These are phyloP conservation scores for Paramuricea clavata DNA, from an alignment of 92 coral and sea anemone species.

Conservation along the genomic window DNA sequence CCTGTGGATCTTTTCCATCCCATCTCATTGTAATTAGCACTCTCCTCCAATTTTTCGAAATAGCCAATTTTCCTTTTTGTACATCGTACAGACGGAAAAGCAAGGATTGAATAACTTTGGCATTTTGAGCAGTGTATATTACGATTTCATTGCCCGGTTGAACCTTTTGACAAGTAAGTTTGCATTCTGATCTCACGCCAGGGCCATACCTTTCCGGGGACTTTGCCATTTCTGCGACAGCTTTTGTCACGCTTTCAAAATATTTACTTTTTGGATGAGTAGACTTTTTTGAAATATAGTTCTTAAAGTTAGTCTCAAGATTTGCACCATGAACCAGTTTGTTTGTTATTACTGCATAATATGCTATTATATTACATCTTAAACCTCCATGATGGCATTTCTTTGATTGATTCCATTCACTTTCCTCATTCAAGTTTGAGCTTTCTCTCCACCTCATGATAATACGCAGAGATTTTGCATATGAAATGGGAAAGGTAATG, in stretches of 20 bases:
- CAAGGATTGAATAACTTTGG: conserved; percentile 7
- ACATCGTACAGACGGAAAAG: conserved; percentile 21
- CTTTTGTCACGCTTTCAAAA: background rate
- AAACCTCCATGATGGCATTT: background rate
- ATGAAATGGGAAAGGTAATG: conserved; percentile 8
- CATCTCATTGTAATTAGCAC: conserved; percentile 19
- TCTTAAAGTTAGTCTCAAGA: background rate
- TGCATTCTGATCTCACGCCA: conserved; percentile 3
- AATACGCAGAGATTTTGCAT: conserved; percentile 1
- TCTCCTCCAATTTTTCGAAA: conserved; percentile 6
- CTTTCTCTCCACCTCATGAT: background rate
- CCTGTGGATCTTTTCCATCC: conserved; percentile 27
- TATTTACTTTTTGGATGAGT: background rate
- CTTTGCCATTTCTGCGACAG: background rate
- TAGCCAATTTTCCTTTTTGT: background rate
- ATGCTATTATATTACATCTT: background rate
- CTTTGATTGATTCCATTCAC: background rate
- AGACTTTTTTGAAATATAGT: background rate
- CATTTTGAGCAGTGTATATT: conserved; percentile 4
- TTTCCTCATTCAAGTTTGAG: background rate
- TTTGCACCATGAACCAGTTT: conserved; percentile 20
- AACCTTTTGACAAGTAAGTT: conserved; percentile 20
- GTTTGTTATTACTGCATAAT: conserved; percentile 9
- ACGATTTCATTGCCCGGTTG: background rate
- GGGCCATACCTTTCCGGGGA: conserved; percentile 15